Conservation (phyloP, 1,140 invertebrate species). For the Drosophila malerkotliana region DNA sequence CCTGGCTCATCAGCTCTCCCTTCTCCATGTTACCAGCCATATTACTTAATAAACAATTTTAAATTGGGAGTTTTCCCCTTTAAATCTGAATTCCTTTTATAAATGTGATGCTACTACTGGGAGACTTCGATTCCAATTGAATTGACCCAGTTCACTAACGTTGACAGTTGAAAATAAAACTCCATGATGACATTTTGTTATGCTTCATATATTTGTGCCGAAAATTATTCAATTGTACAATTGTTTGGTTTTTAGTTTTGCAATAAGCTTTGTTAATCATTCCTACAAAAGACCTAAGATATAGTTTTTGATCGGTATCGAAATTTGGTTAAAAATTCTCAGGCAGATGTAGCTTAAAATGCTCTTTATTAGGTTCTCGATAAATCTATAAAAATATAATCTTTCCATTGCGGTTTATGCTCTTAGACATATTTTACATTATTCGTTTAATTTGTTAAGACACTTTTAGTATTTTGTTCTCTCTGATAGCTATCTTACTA, state of each 20-base stretch:
- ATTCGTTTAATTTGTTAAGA: conserved; percentile 47
- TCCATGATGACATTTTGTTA: conserved; percentile 13
- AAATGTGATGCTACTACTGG: neutral
- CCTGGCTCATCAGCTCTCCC: conserved; percentile 96
- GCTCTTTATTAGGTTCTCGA: conserved; percentile 9
- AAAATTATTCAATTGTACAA: conserved; percentile 13
- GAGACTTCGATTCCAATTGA: neutral
- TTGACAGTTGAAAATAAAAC: neutral
- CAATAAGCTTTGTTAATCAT: conserved; percentile 1
- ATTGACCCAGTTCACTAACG: neutral
- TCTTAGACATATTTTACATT: conserved; percentile 38
- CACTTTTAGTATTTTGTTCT: conserved; percentile 47
- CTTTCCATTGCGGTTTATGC: conserved; percentile 7
- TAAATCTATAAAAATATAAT: conserved; percentile 43
- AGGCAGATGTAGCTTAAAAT: conserved; percentile 37
- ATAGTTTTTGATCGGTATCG: conserved; percentile 7
- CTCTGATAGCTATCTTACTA: conserved; percentile 13
- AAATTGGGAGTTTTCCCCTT: neutral
- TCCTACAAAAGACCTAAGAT: conserved; percentile 15
- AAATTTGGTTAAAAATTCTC: conserved; percentile 32
- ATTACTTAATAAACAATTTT: conserved; percentile 18
- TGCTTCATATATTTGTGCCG: conserved; percentile 40
- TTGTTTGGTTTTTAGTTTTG: conserved; percentile 4
- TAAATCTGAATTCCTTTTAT: conserved; percentile 15
- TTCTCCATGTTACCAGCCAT: conserved; percentile 86